Conservation (phyloP, 1,140 invertebrate species). For the Diorhabda sublineata region DNA sequence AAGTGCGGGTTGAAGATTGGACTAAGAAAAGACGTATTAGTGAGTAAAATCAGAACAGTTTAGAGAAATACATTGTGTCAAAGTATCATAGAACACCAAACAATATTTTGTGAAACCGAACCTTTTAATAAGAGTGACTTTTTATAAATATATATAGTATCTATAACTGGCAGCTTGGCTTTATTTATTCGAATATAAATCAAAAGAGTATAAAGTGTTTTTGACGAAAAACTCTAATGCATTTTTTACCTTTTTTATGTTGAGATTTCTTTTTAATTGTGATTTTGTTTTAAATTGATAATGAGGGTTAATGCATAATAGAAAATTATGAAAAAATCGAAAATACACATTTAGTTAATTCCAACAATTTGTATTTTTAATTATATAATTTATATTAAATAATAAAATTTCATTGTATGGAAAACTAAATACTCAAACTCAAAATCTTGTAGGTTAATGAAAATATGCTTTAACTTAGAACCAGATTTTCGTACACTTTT, state of each 20-base stretch:
- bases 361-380: no score
- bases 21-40: neutral
- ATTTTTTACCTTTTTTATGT: conserved; percentile 14
- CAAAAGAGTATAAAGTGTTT: conserved; percentile 10
- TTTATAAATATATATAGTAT: conserved; percentile 9
- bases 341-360: no score
- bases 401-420: no score
- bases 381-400: no score
- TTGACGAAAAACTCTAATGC: conserved; percentile 11
- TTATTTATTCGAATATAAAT: conserved; percentile 18
- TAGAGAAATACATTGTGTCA: conserved; percentile 16
- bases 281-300: conserved; percentile 8
- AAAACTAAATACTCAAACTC: no score
- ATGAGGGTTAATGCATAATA: no score
- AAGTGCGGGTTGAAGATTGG: neutral
- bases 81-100: conserved; percentile 5
- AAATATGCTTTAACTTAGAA: no score
- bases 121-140: neutral
- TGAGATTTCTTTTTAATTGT: conserved; percentile 16
- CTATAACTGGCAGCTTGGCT: conserved; percentile 18
- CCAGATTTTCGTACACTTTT: no score
- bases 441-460: no score
- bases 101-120: conserved; percentile 9
- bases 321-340: no score
- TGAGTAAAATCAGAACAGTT: conserved; percentile 8